Percentiles rank a stretch among this genome's conserved stretches.
phyloP scores from a whole-genome alignment of 2,888 invertebrate genomes.

The Malthinus flaveolus region DNA sequence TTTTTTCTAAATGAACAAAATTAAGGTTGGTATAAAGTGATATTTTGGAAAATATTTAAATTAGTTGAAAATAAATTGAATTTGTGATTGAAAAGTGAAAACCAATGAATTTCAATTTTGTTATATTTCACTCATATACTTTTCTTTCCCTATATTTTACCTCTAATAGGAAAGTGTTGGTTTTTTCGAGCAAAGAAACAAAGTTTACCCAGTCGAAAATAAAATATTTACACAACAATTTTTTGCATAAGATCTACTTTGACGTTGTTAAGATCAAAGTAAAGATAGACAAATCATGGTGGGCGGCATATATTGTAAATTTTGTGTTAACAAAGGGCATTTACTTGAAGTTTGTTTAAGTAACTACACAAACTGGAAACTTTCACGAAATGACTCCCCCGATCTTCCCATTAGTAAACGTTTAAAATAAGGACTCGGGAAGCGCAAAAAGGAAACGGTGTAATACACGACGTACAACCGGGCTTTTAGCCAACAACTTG shows the following conservation, averaged over 20 bases:
- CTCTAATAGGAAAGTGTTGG: not conserved
- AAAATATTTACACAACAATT: not conserved
- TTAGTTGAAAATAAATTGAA: slow-evolving; percentile 2
- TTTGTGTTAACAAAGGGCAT: not conserved
- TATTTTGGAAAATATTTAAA: not conserved
- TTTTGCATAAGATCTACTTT: not conserved
- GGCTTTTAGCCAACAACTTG: slow-evolving; percentile 21
- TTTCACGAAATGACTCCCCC: slow-evolving; percentile 12
- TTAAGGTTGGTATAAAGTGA: no score
- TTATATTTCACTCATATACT: no score
- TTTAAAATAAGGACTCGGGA: slow-evolving; percentile 7
- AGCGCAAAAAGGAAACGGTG: slow-evolving; percentile 17
- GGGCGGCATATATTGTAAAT: not conserved
- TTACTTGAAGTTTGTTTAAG: slow-evolving; percentile 8
- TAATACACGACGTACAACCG: slow-evolving; percentile 18
- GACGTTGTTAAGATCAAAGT: not conserved
- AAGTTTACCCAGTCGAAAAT: not conserved
- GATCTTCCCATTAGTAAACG: slow-evolving; percentile 10
- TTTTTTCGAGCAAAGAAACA: not conserved
- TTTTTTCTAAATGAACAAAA: no score
- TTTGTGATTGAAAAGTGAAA: not conserved
- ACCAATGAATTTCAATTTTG: not conserved
- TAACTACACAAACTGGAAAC: slow-evolving; percentile 5
- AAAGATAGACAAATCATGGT: not conserved
- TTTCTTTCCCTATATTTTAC: no score